Evolutionary conservation across 2,888 invertebrate species (phyloP), one percentile per base, ranked within the genome.

Genomic region (Diloba caeruleocephala): DNA sequence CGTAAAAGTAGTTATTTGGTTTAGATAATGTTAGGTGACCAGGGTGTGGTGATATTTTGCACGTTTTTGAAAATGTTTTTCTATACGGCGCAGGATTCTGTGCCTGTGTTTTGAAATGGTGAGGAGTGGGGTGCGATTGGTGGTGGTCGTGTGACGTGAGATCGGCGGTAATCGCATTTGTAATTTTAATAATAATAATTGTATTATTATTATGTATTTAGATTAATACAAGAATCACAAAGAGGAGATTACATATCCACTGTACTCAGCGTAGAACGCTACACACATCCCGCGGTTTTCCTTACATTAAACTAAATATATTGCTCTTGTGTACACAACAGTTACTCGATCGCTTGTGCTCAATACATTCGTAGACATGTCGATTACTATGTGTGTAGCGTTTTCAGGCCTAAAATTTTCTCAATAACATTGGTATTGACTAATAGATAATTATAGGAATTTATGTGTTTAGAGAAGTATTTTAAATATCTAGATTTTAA

Each of bases 21-120:
- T 89, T 91, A 92, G 88, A 89, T 91, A 91, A 90, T 85, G 89
- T 90, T 93, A 93, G 92, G 93, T 82, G 92, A 93, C 93, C 93
- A 93, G 93, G 93, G 93, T 93, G 93, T 88, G 93, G 92, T 92
- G 93, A 92, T 93, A 93, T 92, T 92, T 92, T 92, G 92, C 91
- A 92, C 89, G 92, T 92, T 93, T 93, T 92, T 92, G 92, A 92
- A 89, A 88, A 92, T 91, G 91, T 93, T 91, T 92, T 93, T 90
- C 89, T 90, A 88, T 82, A 82, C 81, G 88, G 87, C 83, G 87
- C 89, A 86, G 87, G 73, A 77, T 81, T 79, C 81, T 83, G 89
- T 83, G 87, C 82, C 87, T 81, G 84, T 79, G 86, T 87, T 82
- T 85, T 84, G 84, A 82, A 81, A 85, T 81, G 82, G 83, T 78